phyloP scores from a whole-genome alignment of 2,113 vertebrate species.

The Salvelinus sp. region DNA sequence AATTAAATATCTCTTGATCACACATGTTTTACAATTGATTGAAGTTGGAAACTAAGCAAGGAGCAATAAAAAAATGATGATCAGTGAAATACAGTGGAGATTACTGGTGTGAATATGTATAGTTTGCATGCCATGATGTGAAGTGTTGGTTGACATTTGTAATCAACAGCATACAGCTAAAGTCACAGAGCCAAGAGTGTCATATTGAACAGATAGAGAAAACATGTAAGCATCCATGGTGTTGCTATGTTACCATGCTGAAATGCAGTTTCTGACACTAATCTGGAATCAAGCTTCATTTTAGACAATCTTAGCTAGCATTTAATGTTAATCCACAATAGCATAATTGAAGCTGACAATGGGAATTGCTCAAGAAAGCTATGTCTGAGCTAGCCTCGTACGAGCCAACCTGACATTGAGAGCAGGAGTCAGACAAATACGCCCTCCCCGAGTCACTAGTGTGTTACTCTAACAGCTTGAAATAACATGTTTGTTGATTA shows the following conservation, averaged over 20 bases:
- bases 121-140: not conserved
- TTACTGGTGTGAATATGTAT: too few species aligned
- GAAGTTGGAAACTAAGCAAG: not conserved
- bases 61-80: not conserved
- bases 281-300: not conserved
- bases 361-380: conserved; percentile 12
- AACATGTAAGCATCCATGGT: not conserved
- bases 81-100: not conserved
- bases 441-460: conserved; percentile 6
- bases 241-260: not conserved
- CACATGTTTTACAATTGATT: not conserved
- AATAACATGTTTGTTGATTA: conserved; percentile 31
- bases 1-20: not conserved
- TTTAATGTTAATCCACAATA: conserved; percentile 6
- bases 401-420: too few species aligned
- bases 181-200: not conserved
- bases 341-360: conserved; percentile 20
- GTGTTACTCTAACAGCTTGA: conserved; percentile 15
- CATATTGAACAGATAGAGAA: not conserved
- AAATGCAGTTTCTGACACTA: not conserved
- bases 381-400: not conserved
- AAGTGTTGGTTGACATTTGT: not conserved
- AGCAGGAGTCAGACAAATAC: conserved; percentile 15
- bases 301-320: not conserved
- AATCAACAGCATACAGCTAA: not conserved